Evolutionary conservation across 2,113 vertebrate species (phyloP).

Genomic region (Coptodon rendalli): DNA sequence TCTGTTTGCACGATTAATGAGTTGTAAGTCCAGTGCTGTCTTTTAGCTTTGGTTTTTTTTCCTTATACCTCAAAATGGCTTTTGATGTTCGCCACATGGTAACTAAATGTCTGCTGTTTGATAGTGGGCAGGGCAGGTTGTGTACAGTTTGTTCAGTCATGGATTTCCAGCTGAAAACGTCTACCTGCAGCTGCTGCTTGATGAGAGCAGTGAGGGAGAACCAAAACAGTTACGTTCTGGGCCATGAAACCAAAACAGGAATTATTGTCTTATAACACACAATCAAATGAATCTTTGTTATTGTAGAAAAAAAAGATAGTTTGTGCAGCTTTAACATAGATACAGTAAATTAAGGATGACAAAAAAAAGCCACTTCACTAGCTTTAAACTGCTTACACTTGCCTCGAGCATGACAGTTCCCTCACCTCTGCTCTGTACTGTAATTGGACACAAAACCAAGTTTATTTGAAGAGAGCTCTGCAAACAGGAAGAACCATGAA

Average conservation of each 20-base stretch:
- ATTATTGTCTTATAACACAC: neutral
- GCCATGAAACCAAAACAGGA: neutral
- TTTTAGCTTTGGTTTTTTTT: neutral
- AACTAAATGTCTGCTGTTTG: neutral
- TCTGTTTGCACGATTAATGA: neutral
- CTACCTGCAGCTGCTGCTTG: neutral
- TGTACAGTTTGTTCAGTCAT: neutral
- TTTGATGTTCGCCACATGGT: neutral
- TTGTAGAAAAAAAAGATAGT: neutral
- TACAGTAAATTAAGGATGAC: neutral
- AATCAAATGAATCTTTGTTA: neutral
- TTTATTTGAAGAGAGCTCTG: slow-evolving; percentile 70
- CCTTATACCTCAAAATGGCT: neutral
- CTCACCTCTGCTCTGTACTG: slow-evolving; percentile 3
- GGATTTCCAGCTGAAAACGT: neutral
- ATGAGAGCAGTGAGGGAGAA: neutral
- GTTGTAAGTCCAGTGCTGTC: neutral
- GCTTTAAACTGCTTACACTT: neutral
- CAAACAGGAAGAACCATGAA: slow-evolving; percentile 75
- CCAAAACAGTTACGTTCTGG: neutral
- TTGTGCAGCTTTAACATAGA: neutral
- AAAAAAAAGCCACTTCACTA: neutral
- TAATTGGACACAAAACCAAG: neutral
- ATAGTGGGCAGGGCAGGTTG: neutral
- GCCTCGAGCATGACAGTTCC: neutral